Base-by-base conservation (phyloP, 2,797 vertebrate species). In the Bufotes viridis region DNA sequence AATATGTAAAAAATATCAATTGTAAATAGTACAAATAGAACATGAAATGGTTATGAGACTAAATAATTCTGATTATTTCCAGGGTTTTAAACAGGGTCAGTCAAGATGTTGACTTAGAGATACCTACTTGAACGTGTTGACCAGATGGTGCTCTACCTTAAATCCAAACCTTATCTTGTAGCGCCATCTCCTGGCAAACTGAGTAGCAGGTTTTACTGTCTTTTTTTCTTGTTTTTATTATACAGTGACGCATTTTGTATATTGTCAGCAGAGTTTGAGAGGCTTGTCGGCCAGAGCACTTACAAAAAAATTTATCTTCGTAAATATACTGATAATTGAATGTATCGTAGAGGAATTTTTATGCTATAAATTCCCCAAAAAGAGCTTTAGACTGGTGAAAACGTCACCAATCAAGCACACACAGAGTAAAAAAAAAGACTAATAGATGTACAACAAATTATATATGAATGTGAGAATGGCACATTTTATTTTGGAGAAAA, bases 371-470 rank as follows among this genome's bases (percentile, higher is more conserved):
- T 84, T 76, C 57, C 60, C 55, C 49, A 26, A n/a, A 85, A 80
- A 86, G 61, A 70, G 61, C 61, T 67, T 86, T 58, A 57, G 6
- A 20, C 53, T 60, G 34, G 49, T 67, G 24, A 76, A 22, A 87
- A 61, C 42, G 15, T 87, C 57, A 7, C 67, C 22, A 49, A 51
- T 53, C 70, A 78, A 87, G 60, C 49, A 78, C 81, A 78, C 74
- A 72, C 15, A 79, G 29, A 84, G 34, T 20, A 24, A 15, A 58
- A 26, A 78, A 14, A 2, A 53, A 55, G n/a, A 34, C 18, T 11
- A 65, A 87, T 78, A 87, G 76, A 87, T 82, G 70, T 57, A 72
- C 58, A 83, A 58, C 55, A 29, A 57, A 87, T 60, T 63, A 67
- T 76, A 76, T 63, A 82, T 87, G 42, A 75, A 87, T 87, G 69